Conservation (phyloP, 2,888 invertebrate species). For the Amphipyra berbera region DNA sequence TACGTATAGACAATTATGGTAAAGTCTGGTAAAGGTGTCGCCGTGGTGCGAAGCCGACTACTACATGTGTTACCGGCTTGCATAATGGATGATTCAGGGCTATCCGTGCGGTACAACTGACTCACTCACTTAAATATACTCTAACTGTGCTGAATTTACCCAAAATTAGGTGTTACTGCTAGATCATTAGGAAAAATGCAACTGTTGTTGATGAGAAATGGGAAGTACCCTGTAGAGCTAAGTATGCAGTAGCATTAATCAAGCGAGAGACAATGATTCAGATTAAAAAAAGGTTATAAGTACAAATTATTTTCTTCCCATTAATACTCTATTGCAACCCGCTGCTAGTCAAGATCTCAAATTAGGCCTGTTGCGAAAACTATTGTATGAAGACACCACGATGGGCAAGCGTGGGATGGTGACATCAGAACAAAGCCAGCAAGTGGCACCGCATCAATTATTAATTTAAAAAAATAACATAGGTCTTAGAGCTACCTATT, state of each 20-base stretch:
- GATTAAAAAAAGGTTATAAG: too few relatives aligned
- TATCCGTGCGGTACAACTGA: constrained; percentile 54
- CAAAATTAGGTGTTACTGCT: constrained; percentile 11
- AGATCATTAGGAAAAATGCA: not conserved
- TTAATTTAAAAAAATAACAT: too few relatives aligned
- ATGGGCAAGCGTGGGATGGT: too few relatives aligned
- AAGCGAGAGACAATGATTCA: too few relatives aligned
- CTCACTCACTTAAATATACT: constrained; percentile 27
- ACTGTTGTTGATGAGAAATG: not conserved
- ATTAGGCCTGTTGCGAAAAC: too few relatives aligned
- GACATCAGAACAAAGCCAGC: not conserved
- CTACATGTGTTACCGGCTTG: constrained; percentile 86
- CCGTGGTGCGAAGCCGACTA: constrained; percentile 67
- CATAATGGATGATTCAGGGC: constrained; percentile 84
- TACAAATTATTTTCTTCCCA: too few relatives aligned
- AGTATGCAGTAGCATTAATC: too few relatives aligned
- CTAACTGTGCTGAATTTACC: constrained; percentile 13
- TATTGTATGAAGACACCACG: too few relatives aligned
- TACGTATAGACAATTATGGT: constrained; percentile 84
- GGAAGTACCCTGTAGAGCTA: too few relatives aligned
- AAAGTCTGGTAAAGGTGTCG: constrained; percentile 82
- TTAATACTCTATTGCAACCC: too few relatives aligned
- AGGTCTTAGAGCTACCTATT: constrained; percentile 6
- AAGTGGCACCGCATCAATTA: too few relatives aligned
- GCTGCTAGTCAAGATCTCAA: too few relatives aligned